Conservation (phyloP, 1,140 invertebrate genomes). For the Drosophila dunni region DNA sequence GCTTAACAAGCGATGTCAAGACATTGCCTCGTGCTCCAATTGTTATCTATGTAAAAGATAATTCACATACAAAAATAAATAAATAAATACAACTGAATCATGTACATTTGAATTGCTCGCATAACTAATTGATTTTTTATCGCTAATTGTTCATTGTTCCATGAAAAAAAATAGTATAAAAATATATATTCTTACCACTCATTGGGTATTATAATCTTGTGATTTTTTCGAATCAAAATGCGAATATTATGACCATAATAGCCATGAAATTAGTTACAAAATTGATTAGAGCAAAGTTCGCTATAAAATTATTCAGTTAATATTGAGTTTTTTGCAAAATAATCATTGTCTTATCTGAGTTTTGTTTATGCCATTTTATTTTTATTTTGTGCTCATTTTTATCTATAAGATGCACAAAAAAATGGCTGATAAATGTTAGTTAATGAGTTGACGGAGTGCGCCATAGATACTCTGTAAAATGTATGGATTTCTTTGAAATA, state of each 20-base stretch:
- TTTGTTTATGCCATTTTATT: not conserved
- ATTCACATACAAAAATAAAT: not conserved
- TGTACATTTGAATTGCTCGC: not conserved
- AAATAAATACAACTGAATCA: not conserved
- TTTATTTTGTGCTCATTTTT: not conserved
- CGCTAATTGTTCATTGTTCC: not conserved
- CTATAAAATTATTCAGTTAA: too few species aligned
- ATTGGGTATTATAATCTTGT: not conserved
- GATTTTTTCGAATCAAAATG: not conserved
- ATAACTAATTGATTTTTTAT: constrained; percentile 24
- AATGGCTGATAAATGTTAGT: too few species aligned
- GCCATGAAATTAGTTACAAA: constrained; percentile 1
- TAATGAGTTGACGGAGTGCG: not conserved
- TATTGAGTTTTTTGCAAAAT: not conserved
- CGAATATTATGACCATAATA: not conserved
- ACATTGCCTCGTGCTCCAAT: not conserved
- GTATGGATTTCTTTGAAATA: not conserved
- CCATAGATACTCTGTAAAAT: not conserved
- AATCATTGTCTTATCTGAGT: not conserved
- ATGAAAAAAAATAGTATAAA: not conserved
- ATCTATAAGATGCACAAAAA: not conserved
- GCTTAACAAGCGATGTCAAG: not conserved
- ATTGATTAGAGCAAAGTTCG: not conserved
- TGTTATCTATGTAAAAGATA: constrained; percentile 15
- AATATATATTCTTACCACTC: not conserved